Conservation (phyloP, 2,113 vertebrate species). For the Amia ocellicauda region DNA sequence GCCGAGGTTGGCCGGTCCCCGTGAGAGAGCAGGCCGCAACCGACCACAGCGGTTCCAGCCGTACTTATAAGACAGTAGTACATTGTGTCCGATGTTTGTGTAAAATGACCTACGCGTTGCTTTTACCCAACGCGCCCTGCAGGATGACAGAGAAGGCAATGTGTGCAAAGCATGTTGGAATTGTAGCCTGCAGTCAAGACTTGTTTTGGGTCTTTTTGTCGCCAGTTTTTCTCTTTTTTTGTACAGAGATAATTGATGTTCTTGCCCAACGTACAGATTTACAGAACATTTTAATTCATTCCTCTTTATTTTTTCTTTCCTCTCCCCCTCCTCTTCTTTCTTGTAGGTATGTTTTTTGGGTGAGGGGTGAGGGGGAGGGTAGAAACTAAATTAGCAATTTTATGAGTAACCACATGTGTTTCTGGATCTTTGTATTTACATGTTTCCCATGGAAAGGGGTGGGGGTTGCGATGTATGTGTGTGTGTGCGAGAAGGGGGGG, state of each 20-base stretch:
- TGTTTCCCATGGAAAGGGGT: slow-evolving; percentile 72
- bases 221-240: slow-evolving; percentile 44
- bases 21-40: slow-evolving; percentile 12
- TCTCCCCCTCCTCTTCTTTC: slow-evolving; percentile 35
- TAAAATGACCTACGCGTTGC: slow-evolving; percentile 50
- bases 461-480: slow-evolving; percentile 33
- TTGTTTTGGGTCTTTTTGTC: slow-evolving; percentile 31
- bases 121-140: slow-evolving; percentile 23
- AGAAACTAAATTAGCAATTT: slow-evolving; percentile 56
- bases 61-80: slow-evolving; percentile 23
- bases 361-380: slow-evolving; percentile 48
- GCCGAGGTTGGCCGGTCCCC: not conserved
- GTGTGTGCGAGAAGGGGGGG: slow-evolving; percentile 31
- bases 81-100: slow-evolving; percentile 51
- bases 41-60: not conserved
- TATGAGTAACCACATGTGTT: slow-evolving; percentile 69
- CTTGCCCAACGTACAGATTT: slow-evolving; percentile 49
- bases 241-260: slow-evolving; percentile 48
- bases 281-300: slow-evolving; percentile 43
- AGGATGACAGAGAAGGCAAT: slow-evolving; percentile 47
- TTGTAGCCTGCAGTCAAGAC: slow-evolving; percentile 47
- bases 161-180: slow-evolving; percentile 44
- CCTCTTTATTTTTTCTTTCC: slow-evolving; percentile 20
- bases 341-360: slow-evolving; percentile 47
- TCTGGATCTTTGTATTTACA: slow-evolving; percentile 63